phyloP scores from a whole-genome alignment of 2,797 vertebrate genomes.

The Echiichthys vipera region DNA sequence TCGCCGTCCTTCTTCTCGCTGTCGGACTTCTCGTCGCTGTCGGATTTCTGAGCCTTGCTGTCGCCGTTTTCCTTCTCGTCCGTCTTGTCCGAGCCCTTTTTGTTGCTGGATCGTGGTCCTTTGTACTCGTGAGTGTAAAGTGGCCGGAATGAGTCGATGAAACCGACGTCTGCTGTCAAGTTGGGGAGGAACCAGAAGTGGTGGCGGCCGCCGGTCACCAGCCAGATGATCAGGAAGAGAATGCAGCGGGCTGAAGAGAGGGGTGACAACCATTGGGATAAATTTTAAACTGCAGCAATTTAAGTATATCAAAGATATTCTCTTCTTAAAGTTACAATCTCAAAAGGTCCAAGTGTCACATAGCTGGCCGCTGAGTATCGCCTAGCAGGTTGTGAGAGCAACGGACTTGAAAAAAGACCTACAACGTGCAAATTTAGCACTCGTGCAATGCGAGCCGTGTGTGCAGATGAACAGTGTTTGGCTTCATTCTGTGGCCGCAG shows the following conservation, averaged over 20 bases:
- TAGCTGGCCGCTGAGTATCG: too few relatives aligned
- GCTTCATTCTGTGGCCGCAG: too few relatives aligned
- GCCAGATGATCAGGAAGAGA: constrained; percentile 98
- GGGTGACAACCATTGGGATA: not conserved
- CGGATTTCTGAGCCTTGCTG: constrained; percentile 89
- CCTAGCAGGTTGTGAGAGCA: too few relatives aligned
- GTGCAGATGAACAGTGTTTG: too few relatives aligned
- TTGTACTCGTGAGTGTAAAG: constrained; percentile 99
- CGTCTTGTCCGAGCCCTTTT: constrained; percentile 85
- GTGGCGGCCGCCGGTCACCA: constrained; percentile 96
- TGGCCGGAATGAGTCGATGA: constrained; percentile 98
- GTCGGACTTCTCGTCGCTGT: constrained; percentile 95
- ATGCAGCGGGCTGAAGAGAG: constrained; percentile 93
- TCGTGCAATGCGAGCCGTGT: too few relatives aligned
- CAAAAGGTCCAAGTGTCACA: too few relatives aligned
- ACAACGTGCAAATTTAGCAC: too few relatives aligned
- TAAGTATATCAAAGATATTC: too few relatives aligned
- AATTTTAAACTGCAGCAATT: not conserved
- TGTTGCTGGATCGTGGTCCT: constrained; percentile 90
- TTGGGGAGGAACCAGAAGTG: constrained; percentile 99
- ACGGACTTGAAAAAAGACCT: too few relatives aligned
- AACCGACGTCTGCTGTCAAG: constrained; percentile 97
- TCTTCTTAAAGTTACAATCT: too few relatives aligned
- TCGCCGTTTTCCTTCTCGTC: constrained; percentile 73
- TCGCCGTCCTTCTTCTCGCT: constrained; percentile 92